Base-by-base conservation (phyloP, 2,797 vertebrate species). In the Argentina silus region DNA sequence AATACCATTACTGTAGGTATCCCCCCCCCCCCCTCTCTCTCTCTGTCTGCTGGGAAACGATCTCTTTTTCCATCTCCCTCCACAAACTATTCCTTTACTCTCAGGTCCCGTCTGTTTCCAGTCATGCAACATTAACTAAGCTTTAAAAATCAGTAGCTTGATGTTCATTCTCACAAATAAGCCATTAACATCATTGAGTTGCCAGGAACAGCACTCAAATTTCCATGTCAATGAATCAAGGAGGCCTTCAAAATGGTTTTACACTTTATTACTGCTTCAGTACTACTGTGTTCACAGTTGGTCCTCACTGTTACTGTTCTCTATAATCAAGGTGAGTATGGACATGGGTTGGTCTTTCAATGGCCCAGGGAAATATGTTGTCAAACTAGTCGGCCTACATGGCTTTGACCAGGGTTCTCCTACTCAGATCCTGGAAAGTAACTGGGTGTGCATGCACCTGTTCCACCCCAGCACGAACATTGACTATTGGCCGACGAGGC, bases 81-180 rank as follows among this genome's bases (percentile, higher is more conserved):
- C 78, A 89, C 88, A 90, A 90, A 89, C 89, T 86, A 85, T 88
- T 91, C 82, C 86, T 91, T 92, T 86, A 89, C 89, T 83, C 83
- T 91, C 79, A 82, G 86, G 87, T 91, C 86, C 87, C 87, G 87
- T 90, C 90, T 90, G 85, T 88, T 90, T 90, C 88, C 87, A 91
- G 87, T 92, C 92, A 91, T 90, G 91, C 88, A 90, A 90, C 92
- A 91, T 92, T 93, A 91, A 91, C 85, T 79, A 77, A 81, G 89
- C 90, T 90, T 90, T 90, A 90, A 89, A 90, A 91, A 90, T 91
- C 89, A 89, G 90, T 90, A 90, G 89, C 85, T 89, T 87, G 83
- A 90, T 90, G 86, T 88, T 89, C 87, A 89, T 91, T 91, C 85
- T 90, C 88, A 88, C 88, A 91, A 91, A 91, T 90, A 90, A 84